phyloP scores from a whole-genome alignment of 2,113 vertebrate genomes.

The Cinclus cinclus region DNA sequence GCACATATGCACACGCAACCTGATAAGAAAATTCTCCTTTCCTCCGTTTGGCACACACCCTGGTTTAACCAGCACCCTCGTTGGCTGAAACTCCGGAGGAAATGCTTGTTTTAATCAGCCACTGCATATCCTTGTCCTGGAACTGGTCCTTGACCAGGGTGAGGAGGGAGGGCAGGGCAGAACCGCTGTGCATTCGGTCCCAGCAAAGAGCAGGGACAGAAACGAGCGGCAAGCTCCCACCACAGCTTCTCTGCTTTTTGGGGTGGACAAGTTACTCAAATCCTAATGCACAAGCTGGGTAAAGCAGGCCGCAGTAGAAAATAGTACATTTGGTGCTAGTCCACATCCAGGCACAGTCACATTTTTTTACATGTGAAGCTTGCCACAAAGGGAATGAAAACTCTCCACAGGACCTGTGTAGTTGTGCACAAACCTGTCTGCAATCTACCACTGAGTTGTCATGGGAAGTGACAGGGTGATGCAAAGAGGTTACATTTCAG shows the following conservation, averaged over 20 bases:
- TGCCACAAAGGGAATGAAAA: not conserved
- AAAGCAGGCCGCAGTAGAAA: not conserved
- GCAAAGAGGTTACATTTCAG: not conserved
- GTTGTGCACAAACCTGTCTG: not conserved
- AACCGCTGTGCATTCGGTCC: fast-evolving
- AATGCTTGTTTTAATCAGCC: not conserved
- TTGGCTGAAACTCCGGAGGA: not conserved
- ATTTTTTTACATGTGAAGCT: fast-evolving
- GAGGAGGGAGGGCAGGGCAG: not conserved
- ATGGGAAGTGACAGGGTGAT: not conserved
- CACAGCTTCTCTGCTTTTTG: not conserved
- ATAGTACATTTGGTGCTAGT: not conserved
- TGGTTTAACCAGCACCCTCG: not conserved
- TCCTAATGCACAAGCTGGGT: not conserved
- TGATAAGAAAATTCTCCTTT: not conserved
- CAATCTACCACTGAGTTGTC: not conserved
- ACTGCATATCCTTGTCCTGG: not conserved
- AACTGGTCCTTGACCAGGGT: not conserved
- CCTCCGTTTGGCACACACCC: not conserved
- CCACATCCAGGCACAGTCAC: fast-evolving
- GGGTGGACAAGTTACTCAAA: not conserved
- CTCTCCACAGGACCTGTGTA: not conserved
- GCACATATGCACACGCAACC: fast-evolving
- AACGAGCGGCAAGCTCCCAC: not conserved
- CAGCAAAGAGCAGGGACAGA: not conserved